phyloP scores from a whole-genome alignment of 2,113 vertebrate genomes.

The Oxyura jamaicensis region DNA sequence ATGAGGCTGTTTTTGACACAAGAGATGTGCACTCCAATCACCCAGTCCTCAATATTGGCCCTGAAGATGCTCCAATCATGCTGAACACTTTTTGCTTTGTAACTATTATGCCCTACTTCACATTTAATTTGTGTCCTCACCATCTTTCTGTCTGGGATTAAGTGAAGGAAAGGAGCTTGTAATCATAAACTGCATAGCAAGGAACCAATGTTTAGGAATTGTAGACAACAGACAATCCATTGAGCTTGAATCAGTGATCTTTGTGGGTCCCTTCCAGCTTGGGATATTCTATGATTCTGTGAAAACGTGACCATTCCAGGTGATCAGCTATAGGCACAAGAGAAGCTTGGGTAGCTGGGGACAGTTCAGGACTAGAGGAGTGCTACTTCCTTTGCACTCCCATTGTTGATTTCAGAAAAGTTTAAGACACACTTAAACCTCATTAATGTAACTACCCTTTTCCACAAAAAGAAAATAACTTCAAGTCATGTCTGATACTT shows the following conservation, averaged over 20 bases:
- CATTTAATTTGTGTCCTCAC: background rate
- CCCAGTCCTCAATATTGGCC: background rate
- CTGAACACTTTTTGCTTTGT: background rate
- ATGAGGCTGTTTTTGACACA: background rate
- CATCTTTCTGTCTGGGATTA: background rate
- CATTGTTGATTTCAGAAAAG: background rate
- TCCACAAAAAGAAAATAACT: background rate
- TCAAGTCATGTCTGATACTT: background rate
- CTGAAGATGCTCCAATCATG: background rate
- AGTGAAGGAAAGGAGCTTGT: background rate
- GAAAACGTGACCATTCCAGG: background rate
- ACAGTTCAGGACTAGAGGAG: background rate
- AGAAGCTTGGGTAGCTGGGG: background rate
- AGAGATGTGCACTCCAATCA: background rate
- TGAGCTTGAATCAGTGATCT: background rate
- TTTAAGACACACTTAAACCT: background rate
- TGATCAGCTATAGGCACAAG: background rate
- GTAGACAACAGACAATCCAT: background rate
- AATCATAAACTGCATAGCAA: background rate
- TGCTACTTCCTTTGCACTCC: background rate
- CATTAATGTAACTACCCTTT: background rate
- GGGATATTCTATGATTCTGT: background rate
- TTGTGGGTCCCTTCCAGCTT: background rate
- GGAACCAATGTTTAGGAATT: background rate
- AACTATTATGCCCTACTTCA: background rate